phyloP scores from a whole-genome alignment of 2,797 vertebrate species.

The Cossypha caffra region DNA sequence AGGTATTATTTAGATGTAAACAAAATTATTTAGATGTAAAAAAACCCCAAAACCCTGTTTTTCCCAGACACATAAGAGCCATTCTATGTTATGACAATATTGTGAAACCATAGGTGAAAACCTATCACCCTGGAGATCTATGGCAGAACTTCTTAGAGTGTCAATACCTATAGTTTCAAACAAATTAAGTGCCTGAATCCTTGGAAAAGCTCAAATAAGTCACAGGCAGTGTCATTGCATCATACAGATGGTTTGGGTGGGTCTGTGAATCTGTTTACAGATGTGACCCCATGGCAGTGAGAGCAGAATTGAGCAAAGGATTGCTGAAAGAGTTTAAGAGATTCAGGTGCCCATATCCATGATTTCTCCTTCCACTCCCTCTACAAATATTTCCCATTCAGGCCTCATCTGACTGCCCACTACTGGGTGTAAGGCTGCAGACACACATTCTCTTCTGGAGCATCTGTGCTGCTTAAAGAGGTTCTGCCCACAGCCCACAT shows the following conservation, averaged over 20 bases:
- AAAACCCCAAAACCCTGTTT: neutral
- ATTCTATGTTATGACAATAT: neutral
- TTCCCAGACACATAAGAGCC: fast-evolving
- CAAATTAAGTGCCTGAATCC: neutral
- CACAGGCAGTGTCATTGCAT: neutral
- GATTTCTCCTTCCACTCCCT: neutral
- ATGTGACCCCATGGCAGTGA: neutral
- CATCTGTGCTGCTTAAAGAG: neutral
- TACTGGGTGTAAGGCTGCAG: neutral
- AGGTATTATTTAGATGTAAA: neutral
- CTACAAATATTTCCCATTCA: neutral
- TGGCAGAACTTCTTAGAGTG: neutral
- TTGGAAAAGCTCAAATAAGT: neutral
- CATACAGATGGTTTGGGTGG: neutral
- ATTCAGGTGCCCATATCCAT: neutral
- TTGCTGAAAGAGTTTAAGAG: neutral
- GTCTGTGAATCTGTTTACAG: neutral
- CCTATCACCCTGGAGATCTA: neutral
- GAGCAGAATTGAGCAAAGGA: neutral
- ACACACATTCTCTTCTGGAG: neutral
- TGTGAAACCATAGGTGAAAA: neutral
- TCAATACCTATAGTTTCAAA: neutral
- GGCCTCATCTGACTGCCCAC: neutral
- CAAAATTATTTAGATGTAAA: neutral
- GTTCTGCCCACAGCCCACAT: neutral